phyloP scores from a whole-genome alignment of 2,888 invertebrate genomes.

The Cheilosia vernalis region DNA sequence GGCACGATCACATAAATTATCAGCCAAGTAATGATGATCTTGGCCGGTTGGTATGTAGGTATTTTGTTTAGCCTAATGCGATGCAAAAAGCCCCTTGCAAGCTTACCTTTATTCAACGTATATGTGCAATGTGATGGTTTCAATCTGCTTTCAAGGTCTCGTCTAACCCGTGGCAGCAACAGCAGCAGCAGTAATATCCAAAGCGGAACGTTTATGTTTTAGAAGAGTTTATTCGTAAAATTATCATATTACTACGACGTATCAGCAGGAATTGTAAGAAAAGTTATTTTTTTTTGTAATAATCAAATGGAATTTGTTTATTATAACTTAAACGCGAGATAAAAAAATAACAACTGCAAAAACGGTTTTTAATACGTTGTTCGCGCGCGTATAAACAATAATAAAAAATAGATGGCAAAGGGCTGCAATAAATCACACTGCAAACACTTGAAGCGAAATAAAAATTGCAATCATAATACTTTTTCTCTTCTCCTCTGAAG shows the following conservation, averaged over 20 bases:
- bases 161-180: constrained; percentile 10
- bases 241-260: constrained; percentile 53
- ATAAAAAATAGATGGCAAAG: constrained; percentile 14
- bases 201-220: constrained; percentile 42
- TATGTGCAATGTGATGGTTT: constrained; percentile 26
- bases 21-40: constrained; percentile 43
- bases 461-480: constrained; percentile 19
- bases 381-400: constrained; percentile 18
- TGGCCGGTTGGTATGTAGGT: constrained; percentile 18
- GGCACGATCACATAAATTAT: constrained; percentile 49
- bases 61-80: constrained; percentile 33
- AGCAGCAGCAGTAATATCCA: constrained; percentile 33
- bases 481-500: constrained; percentile 1
- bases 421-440: constrained; percentile 7
- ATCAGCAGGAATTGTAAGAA: constrained; percentile 22
- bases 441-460: constrained; percentile 10
- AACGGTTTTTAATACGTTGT: constrained; percentile 44
- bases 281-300: constrained; percentile 11
- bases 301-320: constrained; percentile 32
- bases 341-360: constrained; percentile 28
- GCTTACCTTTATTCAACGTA: constrained; percentile 37
- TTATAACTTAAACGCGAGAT: background rate
- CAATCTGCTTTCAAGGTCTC: constrained; percentile 47
- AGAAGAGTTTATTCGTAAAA: constrained; percentile 37
- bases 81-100: background rate